A percentile compares a stretch with the other conserved stretches of the same genome.
Evolutionary conservation across 2,113 vertebrate genomes (phyloP).

Genomic region (Myrmecophaga tridactyla): DNA sequence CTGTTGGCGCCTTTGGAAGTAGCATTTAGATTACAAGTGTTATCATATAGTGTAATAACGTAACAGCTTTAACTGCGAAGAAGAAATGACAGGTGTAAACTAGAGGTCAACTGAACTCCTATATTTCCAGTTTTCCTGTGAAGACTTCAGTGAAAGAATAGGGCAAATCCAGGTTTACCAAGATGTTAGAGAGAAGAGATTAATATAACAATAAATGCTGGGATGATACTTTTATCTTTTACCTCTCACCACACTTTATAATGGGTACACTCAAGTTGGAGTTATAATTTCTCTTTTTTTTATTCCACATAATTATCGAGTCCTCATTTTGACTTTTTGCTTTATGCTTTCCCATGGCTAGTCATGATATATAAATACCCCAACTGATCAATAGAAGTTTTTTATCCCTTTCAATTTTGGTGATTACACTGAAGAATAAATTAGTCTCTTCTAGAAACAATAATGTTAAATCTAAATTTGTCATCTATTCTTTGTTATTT

Average conservation of each 20-base stretch:
- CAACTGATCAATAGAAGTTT: not conserved
- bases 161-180: not conserved
- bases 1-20: not conserved
- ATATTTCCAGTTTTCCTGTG: not conserved
- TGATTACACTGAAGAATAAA: constrained; percentile 41
- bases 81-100: not conserved
- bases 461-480: constrained; percentile 35
- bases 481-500: constrained; percentile 9
- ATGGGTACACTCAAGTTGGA: not conserved
- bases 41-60: not conserved
- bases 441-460: not conserved
- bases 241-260: not conserved
- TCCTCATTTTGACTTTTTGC: constrained; percentile 16
- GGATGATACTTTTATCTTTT: not conserved
- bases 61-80: not conserved
- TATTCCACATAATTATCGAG: constrained; percentile 30
- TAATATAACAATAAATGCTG: not conserved
- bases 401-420: constrained; percentile 32
- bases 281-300: not conserved
- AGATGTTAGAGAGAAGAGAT: not conserved
- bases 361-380: constrained; percentile 45
- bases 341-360: not conserved
- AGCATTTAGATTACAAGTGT: not conserved
- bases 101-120: not conserved
- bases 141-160: not conserved